phyloP scores from a whole-genome alignment of 2,113 vertebrate genomes.

The Eptatretus burgeri region DNA sequence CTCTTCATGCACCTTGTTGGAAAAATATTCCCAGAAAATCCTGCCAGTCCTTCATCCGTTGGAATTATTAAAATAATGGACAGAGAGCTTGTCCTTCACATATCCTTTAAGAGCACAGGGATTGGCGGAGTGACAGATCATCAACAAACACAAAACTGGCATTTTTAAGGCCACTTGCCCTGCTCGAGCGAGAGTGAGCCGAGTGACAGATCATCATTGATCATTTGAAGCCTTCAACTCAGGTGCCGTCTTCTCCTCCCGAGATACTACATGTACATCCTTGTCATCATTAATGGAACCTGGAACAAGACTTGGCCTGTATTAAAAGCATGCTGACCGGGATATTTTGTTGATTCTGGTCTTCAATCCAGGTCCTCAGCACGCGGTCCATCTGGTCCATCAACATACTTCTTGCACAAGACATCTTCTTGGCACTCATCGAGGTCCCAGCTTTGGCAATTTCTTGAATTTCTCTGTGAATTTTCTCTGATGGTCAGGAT shows the following conservation, averaged over 20 bases:
- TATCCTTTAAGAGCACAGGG: slow-evolving; percentile 5
- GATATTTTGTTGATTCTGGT: background rate
- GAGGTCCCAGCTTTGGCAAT: slow-evolving; percentile 1
- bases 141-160: too few relatives aligned
- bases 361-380: background rate
- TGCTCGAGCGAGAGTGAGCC: too few relatives aligned
- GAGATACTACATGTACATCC: slow-evolving; percentile 1
- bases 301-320: background rate
- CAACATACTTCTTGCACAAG: background rate
- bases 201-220: too few relatives aligned
- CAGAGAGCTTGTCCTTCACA: slow-evolving; percentile 1
- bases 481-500: slow-evolving; percentile 1
- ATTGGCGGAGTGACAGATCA: slow-evolving; percentile 5
- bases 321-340: background rate
- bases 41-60: background rate
- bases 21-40: background rate
- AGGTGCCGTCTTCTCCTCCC: background rate
- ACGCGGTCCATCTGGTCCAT: background rate
- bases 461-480: background rate
- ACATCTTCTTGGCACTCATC: background rate
- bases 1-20: background rate
- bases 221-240: background rate
- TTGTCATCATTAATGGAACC: background rate
- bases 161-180: too few relatives aligned
- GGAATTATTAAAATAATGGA: slow-evolving; percentile 1